Base-by-base conservation (phyloP, 1,140 invertebrate genomes). In the Triops longicaudatus region DNA sequence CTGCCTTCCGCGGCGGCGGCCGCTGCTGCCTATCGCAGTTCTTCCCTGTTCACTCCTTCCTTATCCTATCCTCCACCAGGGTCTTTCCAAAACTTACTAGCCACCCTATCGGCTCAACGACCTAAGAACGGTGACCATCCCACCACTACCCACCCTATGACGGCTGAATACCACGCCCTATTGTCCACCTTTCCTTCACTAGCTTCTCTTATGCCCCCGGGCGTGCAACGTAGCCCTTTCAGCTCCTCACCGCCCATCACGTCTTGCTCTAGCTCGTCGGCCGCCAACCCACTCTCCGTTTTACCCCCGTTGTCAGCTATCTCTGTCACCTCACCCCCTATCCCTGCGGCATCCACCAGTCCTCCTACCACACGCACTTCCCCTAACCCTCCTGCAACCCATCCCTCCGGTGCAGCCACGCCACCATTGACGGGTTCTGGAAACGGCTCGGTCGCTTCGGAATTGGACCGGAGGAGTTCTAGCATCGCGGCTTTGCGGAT, bases 401-500 rank as follows among this genome's bases (percentile, higher is more conserved):
- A 78, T 9, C 63, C 76, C 42, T 77, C 71, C 14, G 1, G 73
- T 50, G 26, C 26, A 22, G 31, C 63, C 31, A 7, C 72, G 28
- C 43, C 72, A 14, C 50, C 50, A 5, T 6, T 17, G 6, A 22
- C 50, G 50, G 50, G 50, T 17, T 17, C 50, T 6, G 50, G 50
- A 63, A 14, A 0, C 50, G 50, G 17, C 50, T 63, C 50, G 17
- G 83, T 7, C 50, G 50, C 50, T 22, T 63, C 50, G 10, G 83
- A 85, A 12, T 89, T 91, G 77, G 95, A 96, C 84, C 87, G 94
- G 78, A 86, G 95, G 78, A 93, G 91, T 80, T 94, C 92, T 27
- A 96, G 94, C 80, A 97, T 98, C 76, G 94, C 94, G 1, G 92
- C 94, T 0, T 85, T 98, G 5, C 85, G 96, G 76, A 86, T 96